Percentiles rank a stretch among this genome's conserved stretches.
Evolutionary conservation across 2,888 invertebrate genomes (phyloP).

Genomic region (Nasonovia ribisnigri): DNA sequence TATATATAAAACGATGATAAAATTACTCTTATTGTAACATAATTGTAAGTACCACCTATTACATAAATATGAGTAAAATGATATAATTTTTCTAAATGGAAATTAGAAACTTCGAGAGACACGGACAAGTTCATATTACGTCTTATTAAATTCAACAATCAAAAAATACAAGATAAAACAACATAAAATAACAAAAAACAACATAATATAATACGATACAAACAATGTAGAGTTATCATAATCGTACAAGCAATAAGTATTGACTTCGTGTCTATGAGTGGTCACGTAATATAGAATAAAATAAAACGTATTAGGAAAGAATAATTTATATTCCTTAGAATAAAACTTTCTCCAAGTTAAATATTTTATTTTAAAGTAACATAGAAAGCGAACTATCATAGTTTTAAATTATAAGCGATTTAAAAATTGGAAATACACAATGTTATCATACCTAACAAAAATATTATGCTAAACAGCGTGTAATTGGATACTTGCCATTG

Average conservation of each 20-base stretch:
- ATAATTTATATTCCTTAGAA: slow-evolving; percentile 45
- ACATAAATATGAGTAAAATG: neutral
- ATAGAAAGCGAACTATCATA: slow-evolving; percentile 39
- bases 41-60: neutral
- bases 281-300: slow-evolving; percentile 58
- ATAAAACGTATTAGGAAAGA: slow-evolving; percentile 54
- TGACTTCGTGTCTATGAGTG: slow-evolving; percentile 27
- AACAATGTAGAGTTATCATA: slow-evolving; percentile 41
- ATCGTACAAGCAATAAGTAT: slow-evolving; percentile 36
- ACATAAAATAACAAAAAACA: slow-evolving; percentile 34
- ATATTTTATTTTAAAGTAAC: slow-evolving; percentile 34
- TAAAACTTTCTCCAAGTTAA: slow-evolving; percentile 54
- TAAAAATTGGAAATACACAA: slow-evolving; percentile 26
- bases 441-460: slow-evolving; percentile 27
- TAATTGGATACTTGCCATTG: slow-evolving; percentile 58
- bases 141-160: slow-evolving; percentile 30
- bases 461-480: slow-evolving; percentile 45
- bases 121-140: slow-evolving; percentile 22
- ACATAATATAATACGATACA: slow-evolving; percentile 14
- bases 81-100: slow-evolving; percentile 1
- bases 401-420: slow-evolving; percentile 17
- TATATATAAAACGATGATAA: slow-evolving; percentile 27
- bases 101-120: slow-evolving; percentile 13
- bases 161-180: slow-evolving; percentile 46
- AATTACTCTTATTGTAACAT: neutral